Evolutionary conservation across 1,140 invertebrate species (phyloP).

Genomic region (Musca domestica): DNA sequence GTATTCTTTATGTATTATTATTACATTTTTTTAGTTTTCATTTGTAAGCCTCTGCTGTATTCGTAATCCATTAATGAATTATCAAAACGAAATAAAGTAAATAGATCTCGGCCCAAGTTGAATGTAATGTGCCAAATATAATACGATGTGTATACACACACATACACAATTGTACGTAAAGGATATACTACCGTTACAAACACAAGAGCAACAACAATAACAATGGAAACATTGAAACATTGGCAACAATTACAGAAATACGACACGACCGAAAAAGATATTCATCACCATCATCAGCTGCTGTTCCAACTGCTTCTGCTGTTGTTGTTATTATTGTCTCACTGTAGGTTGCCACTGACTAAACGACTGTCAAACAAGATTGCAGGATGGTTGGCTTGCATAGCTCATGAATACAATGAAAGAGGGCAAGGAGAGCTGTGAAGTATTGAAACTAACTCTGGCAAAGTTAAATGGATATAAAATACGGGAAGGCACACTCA

Average conservation of each 20-base stretch:
- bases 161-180: not conserved
- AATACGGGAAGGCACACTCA: not conserved
- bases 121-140: slow-evolving; percentile 17
- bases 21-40: too few relatives aligned
- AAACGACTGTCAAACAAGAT: slow-evolving; percentile 20
- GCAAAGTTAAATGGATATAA: too few relatives aligned
- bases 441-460: too few relatives aligned
- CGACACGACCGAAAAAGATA: slow-evolving; percentile 5
- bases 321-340: too few relatives aligned
- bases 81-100: slow-evolving; percentile 27
- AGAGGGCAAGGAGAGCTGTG: too few relatives aligned
- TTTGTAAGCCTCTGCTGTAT: slow-evolving; percentile 3
- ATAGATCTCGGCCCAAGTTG: slow-evolving; percentile 26
- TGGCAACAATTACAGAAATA: slow-evolving; percentile 8
- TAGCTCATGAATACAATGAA: too few relatives aligned
- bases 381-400: too few relatives aligned
- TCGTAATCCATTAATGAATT: slow-evolving; percentile 31
- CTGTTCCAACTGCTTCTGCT: too few relatives aligned
- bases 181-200: not conserved
- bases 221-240: not conserved
- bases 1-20: too few relatives aligned
- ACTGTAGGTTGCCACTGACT: slow-evolving; percentile 14
- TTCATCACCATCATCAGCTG: too few relatives aligned
- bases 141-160: not conserved
- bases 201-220: not conserved